Conservation (phyloP, 2,888 invertebrate genomes). For the Cephalotes varians region DNA sequence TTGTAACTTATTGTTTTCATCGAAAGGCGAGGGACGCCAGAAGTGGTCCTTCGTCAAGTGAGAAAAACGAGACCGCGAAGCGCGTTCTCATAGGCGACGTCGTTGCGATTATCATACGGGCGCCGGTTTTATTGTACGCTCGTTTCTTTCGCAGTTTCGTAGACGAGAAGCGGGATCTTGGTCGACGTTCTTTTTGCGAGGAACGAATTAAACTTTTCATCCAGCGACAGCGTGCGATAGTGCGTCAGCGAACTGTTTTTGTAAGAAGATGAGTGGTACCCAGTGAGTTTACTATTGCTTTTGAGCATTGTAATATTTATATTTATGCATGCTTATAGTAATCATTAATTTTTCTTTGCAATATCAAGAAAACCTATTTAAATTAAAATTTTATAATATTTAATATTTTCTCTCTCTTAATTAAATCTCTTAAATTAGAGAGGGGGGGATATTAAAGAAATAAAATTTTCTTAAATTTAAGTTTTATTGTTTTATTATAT, state of each 20-base stretch:
- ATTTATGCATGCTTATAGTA: slow-evolving; percentile 11
- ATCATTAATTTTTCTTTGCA: background rate
- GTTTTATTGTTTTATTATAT: background rate
- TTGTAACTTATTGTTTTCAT: slow-evolving; percentile 77
- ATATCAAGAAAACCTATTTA: background rate
- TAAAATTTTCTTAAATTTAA: background rate
- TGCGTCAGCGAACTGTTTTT: slow-evolving; percentile 7
- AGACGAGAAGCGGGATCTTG: slow-evolving; percentile 24
- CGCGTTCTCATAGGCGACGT: slow-evolving; percentile 65
- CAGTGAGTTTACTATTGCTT: background rate
- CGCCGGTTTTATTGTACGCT: slow-evolving; percentile 53
- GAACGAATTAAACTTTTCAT: slow-evolving; percentile 33
- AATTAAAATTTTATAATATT: background rate
- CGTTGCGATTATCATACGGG: slow-evolving; percentile 68
- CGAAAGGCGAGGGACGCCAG: slow-evolving; percentile 62
- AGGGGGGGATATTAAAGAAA: background rate
- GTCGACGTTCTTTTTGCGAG: slow-evolving; percentile 30
- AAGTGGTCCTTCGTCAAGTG: slow-evolving; percentile 66
- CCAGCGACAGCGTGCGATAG: slow-evolving; percentile 22
- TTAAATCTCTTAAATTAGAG: background rate
- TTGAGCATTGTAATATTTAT: background rate
- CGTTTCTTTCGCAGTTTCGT: slow-evolving; percentile 49
- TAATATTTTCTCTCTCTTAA: background rate
- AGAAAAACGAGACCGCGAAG: slow-evolving; percentile 64
- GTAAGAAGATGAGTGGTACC: background rate